Base-by-base conservation (phyloP, 2,888 invertebrate species). In the Molorchus minor region DNA sequence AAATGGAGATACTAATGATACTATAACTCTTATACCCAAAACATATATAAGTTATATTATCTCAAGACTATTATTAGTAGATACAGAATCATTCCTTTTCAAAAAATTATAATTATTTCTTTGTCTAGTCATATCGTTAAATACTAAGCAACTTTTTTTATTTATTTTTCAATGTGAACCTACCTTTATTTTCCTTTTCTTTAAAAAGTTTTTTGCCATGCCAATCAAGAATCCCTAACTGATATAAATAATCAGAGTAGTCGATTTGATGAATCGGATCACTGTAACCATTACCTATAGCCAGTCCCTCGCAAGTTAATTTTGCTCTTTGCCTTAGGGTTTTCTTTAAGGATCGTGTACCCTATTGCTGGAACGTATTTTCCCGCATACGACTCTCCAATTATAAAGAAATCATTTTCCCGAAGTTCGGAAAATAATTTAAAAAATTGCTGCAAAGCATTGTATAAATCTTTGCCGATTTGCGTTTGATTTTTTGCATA, bases 371-470 rank as follows among this genome's bases (percentile, higher is more conserved):
- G 96, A 0, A 88, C 86, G 75, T 89, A 89, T 58, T 76, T 74
- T 0, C 96, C 95, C 38, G 87, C 94, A 76, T 95, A 95, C 0
- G 94, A 94, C 81, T 96, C 96, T 1, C 96, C 96, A 0, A 93
- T 89, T 0, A 94, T 87, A 81, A 88, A 97, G 78, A 97, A 95
- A 49, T 90, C 90, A 71, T 89, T 90, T 0, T 81, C 75, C 72
- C 87, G 87, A 20, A 91, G 81, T 70, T 93, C 88, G 0, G 91
- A 89, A 76, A 96, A 97, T 0, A 96, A 76, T 64, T 87, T 83
- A 77, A 94, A 95, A 77, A 97, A 93, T 78, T 97, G 96, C 33
- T 83, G 80, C 2, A 95, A 73, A 0, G 90, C 91, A 52, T 85
- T 84, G 73, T 93, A 91, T 4, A 96, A 79, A 77, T 96, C 89